Evolutionary conservation across 2,888 invertebrate species (phyloP).

Genomic region (Petrolisthes cinctipes): DNA sequence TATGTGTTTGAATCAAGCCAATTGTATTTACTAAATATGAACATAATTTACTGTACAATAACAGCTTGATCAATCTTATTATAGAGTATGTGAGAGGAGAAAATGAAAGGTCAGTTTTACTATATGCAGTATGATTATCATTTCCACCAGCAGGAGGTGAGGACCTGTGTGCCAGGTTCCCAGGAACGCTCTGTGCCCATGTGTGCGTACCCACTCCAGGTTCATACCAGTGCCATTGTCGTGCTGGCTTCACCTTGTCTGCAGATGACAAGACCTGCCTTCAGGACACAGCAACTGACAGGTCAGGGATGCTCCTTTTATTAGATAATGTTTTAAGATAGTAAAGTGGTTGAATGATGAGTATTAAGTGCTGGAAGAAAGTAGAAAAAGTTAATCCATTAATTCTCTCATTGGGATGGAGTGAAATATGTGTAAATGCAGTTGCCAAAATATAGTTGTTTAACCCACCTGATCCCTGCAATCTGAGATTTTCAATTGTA

Average conservation of each 20-base stretch:
- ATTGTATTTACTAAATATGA: no score
- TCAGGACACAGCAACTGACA: conserved; percentile 67
- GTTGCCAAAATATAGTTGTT: neutral
- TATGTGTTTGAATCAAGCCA: no score
- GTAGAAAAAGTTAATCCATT: neutral
- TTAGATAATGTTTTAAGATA: no score
- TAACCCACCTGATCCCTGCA: neutral
- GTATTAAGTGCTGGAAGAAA: neutral
- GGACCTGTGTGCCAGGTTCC: conserved; percentile 75
- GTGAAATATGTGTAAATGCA: no score
- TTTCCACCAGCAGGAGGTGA: conserved; percentile 67
- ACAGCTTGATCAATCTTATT: no score
- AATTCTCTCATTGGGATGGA: neutral
- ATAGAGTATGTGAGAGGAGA: no score
- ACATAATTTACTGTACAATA: no score
- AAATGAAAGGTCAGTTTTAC: no score
- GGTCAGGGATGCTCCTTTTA: conserved; percentile 19
- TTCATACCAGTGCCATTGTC: conserved; percentile 80
- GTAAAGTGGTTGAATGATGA: neutral
- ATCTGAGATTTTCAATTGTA: neutral
- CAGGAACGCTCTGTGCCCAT: conserved; percentile 79
- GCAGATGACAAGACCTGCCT: conserved; percentile 80
- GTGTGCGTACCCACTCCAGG: conserved; percentile 81
- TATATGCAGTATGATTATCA: no score
- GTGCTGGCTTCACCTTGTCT: conserved; percentile 78